Conservation (phyloP, 2,113 vertebrate species). For the Toxotes jaculatrix region DNA sequence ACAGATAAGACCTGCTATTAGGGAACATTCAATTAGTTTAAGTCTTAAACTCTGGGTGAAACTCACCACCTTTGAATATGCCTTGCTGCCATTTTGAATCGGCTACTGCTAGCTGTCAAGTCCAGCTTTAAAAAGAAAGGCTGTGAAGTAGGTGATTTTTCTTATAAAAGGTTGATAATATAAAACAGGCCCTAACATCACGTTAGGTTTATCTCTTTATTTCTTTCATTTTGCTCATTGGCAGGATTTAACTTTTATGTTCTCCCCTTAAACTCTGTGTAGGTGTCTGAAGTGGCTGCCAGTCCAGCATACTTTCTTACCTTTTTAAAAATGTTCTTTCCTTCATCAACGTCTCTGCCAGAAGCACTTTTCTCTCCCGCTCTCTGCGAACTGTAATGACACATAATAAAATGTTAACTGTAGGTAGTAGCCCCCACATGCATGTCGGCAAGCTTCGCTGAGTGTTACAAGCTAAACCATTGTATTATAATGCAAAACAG, state of each 20-base stretch:
- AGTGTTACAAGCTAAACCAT: neutral
- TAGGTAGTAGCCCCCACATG: neutral
- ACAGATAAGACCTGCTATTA: too few relatives aligned
- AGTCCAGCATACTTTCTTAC: neutral
- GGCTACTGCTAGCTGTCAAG: neutral
- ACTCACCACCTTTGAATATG: neutral
- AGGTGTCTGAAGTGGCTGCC: neutral
- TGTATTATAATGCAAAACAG: slow-evolving; percentile 9
- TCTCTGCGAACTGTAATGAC: slow-evolving; percentile 26
- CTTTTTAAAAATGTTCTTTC: neutral
- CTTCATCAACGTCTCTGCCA: neutral
- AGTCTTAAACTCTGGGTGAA: neutral
- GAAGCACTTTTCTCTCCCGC: neutral
- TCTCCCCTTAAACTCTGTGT: neutral
- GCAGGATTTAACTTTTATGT: neutral
- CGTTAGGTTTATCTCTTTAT: slow-evolving; percentile 10
- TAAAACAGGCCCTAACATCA: slow-evolving; percentile 4
- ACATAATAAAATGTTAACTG: neutral
- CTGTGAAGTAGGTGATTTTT: slow-evolving; percentile 1
- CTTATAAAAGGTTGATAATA: slow-evolving; percentile 27
- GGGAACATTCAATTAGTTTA: neutral
- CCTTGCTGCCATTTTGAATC: neutral
- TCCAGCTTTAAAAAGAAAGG: slow-evolving; percentile 7
- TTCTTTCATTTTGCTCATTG: neutral
- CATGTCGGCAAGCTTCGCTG: neutral